phyloP scores from a whole-genome alignment of 2,888 invertebrate species.

The Netelia fuscicornis region DNA sequence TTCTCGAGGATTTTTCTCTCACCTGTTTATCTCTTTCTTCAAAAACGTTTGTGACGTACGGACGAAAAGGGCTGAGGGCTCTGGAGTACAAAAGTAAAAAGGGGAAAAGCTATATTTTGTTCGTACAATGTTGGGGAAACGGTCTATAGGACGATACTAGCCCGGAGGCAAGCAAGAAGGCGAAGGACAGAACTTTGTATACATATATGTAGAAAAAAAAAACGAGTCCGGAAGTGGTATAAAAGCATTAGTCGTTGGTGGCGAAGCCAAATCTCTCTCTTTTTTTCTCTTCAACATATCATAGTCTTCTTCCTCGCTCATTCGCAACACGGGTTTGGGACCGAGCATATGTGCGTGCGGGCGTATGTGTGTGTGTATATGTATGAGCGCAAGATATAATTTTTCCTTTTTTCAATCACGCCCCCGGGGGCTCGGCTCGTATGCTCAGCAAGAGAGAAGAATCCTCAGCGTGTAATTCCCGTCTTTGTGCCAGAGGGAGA shows the following conservation, averaged over 20 bases:
- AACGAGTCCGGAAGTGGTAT: constrained; percentile 38
- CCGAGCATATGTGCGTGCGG: not conserved
- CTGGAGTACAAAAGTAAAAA: constrained; percentile 15
- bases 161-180: constrained; percentile 24
- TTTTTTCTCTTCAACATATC: constrained; percentile 25
- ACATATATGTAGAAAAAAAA: not conserved
- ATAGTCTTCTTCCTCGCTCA: constrained; percentile 18
- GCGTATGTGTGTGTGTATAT: constrained; percentile 1
- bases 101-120: constrained; percentile 52
- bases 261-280: constrained; percentile 59
- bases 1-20: constrained; percentile 27
- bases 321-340: not conserved
- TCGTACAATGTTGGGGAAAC: constrained; percentile 22
- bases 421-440: constrained; percentile 72
- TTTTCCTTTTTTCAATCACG: constrained; percentile 80
- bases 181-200: constrained; percentile 5
- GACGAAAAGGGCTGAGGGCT: constrained; percentile 42
- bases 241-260: constrained; percentile 63
- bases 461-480: constrained; percentile 40
- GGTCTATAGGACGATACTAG: constrained; percentile 20
- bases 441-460: constrained; percentile 64
- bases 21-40: constrained; percentile 50
- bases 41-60: constrained; percentile 67
- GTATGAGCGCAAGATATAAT: constrained; percentile 68
- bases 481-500: constrained; percentile 76